Conservation (phyloP, 2,888 invertebrate species). For the Rhamnusium bicolor region DNA sequence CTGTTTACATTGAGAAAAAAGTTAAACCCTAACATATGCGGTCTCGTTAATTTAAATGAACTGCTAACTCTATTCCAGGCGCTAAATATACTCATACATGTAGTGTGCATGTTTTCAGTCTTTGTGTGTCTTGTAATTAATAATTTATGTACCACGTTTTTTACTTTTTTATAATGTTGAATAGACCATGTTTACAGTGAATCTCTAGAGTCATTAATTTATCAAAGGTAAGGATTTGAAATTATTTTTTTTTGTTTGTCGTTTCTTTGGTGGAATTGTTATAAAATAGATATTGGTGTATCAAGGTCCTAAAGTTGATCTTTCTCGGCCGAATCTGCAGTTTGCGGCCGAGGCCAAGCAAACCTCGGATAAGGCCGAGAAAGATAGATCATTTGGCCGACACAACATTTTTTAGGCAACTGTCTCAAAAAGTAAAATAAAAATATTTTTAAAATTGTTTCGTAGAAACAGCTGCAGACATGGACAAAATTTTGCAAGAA, state of each 20-base stretch:
- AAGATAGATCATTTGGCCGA: background rate
- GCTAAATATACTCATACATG: background rate
- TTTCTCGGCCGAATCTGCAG: too few species aligned
- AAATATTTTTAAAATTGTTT: too few species aligned
- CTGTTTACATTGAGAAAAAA: conserved; percentile 18
- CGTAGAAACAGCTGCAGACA: too few species aligned
- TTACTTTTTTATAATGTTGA: background rate
- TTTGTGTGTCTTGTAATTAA: background rate
- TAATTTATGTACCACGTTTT: background rate
- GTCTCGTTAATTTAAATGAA: conserved; percentile 15
- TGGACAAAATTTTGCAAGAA: too few species aligned
- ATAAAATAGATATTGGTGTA: background rate
- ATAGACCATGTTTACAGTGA: background rate
- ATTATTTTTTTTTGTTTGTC: too few species aligned
- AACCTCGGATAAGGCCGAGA: background rate
- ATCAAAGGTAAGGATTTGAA: too few species aligned
- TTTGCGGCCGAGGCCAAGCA: background rate
- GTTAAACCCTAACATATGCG: background rate
- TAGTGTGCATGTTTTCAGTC: background rate
- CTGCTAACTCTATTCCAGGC: background rate
- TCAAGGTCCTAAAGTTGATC: background rate
- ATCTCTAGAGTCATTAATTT: background rate
- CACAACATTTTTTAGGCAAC: background rate
- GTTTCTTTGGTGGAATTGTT: too few species aligned
- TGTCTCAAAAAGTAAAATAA: too few species aligned